phyloP scores from a whole-genome alignment of 2,888 invertebrate genomes.

The Syritta pipiens region DNA sequence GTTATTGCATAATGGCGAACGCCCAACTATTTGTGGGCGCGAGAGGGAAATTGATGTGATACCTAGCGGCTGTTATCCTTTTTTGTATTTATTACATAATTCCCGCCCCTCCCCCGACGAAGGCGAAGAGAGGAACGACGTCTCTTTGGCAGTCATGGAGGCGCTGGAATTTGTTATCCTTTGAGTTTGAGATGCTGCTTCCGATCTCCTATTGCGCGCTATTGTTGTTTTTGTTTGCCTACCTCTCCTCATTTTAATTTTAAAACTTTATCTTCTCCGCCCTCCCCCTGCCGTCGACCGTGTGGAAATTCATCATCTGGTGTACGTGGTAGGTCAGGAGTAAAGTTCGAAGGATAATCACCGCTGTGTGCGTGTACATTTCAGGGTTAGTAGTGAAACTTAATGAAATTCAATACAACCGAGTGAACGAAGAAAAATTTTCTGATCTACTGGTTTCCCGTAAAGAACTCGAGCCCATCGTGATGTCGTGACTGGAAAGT shows the following conservation, averaged over 20 bases:
- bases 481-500: too few relatives aligned
- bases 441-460: too few relatives aligned
- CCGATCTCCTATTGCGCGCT: not conserved
- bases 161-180: conserved; percentile 38
- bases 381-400: not conserved
- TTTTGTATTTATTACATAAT: conserved; percentile 14
- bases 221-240: too few relatives aligned
- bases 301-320: conserved; percentile 22
- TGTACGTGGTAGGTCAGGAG: conserved; percentile 37
- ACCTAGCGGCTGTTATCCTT: conserved; percentile 1
- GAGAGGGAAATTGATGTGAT: not conserved
- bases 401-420: not conserved
- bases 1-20: conserved; percentile 4
- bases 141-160: not conserved
- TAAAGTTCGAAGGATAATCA: conserved; percentile 42
- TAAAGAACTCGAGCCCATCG: too few relatives aligned
- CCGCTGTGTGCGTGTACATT: conserved; percentile 2
- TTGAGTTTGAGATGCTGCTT: conserved; percentile 11
- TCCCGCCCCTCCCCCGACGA: not conserved
- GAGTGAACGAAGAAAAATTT: too few relatives aligned
- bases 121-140: too few relatives aligned
- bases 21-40: conserved; percentile 12
- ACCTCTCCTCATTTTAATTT: conserved; percentile 18
- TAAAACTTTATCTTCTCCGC: conserved; percentile 14
- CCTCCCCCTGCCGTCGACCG: too few relatives aligned